A percentile compares a stretch with the other conserved stretches of the same genome.
These are phyloP conservation scores for Channa maculata DNA, from an alignment of 2,113 vertebrate species.

Conservation along the genomic window DNA sequence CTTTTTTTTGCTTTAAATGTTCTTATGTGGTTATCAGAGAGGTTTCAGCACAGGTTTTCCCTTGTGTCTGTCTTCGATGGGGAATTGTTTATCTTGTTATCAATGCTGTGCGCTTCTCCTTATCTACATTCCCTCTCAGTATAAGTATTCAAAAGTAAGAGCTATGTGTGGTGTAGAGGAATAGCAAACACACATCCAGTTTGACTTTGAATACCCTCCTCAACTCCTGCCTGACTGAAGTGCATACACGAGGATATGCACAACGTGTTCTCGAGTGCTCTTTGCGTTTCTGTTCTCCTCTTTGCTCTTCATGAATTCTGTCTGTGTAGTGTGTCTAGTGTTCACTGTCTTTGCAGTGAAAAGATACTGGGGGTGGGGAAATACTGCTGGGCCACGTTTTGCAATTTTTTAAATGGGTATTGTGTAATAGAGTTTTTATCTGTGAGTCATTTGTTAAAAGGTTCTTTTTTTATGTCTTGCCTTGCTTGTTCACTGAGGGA, in stretches of 20 bases:
- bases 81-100: constrained; percentile 59
- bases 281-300: constrained; percentile 35
- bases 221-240: constrained; percentile 49
- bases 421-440: constrained; percentile 20
- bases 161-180: constrained; percentile 65
- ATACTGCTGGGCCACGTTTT: background rate
- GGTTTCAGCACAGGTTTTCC: constrained; percentile 12
- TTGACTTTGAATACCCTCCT: constrained; percentile 79
- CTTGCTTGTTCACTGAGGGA: constrained; percentile 72
- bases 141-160: constrained; percentile 75
- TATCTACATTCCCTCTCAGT: constrained; percentile 76
- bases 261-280: constrained; percentile 46
- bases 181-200: constrained; percentile 71
- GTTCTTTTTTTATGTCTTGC: constrained; percentile 44
- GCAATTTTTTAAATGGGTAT: background rate
- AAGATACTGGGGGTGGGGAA: background rate
- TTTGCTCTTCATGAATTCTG: constrained; percentile 32
- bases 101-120: constrained; percentile 52
- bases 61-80: constrained; percentile 39
- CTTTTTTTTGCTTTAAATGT: constrained; percentile 35
- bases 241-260: constrained; percentile 70
- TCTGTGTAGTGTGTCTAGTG: constrained; percentile 46
- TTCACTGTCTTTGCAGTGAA: constrained; percentile 33
- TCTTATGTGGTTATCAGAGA: constrained; percentile 32
- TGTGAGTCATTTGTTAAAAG: constrained; percentile 18